Conservation (phyloP, 2,113 vertebrate species). For the Pseudopodoces humilis region DNA sequence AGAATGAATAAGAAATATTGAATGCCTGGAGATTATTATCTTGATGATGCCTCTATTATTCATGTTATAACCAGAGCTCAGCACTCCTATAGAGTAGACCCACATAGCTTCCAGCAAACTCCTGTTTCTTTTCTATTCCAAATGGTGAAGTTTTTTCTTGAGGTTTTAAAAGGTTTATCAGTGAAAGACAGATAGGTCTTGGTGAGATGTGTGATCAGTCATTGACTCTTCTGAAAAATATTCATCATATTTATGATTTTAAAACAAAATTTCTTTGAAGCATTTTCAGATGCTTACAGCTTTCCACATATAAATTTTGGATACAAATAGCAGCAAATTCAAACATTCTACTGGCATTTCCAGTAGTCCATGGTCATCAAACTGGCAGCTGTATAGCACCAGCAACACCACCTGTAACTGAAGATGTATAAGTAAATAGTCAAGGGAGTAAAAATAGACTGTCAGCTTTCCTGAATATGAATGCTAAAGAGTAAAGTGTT, state of each 20-base stretch:
- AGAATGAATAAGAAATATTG: conserved; percentile 43
- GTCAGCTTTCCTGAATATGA: background rate
- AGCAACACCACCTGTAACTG: background rate
- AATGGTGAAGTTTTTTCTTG: background rate
- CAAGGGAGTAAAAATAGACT: background rate
- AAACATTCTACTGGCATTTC: background rate
- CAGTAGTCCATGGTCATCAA: background rate
- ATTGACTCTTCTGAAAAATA: background rate
- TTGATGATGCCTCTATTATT: background rate
- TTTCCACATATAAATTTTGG: background rate
- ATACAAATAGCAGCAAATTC: background rate
- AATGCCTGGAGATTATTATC: conserved; percentile 29
- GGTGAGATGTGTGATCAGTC: background rate
- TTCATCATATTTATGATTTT: background rate
- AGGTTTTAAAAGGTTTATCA: background rate
- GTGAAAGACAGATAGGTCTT: background rate
- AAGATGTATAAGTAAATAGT: background rate
- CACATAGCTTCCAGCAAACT: background rate
- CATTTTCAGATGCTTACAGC: background rate
- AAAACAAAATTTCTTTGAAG: background rate
- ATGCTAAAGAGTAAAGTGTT: background rate
- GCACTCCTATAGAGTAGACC: background rate
- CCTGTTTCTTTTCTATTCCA: background rate
- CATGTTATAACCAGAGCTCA: background rate
- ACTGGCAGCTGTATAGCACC: background rate